phyloP scores from a whole-genome alignment of 2,113 vertebrate species.

The Dipodomys spectabilis region DNA sequence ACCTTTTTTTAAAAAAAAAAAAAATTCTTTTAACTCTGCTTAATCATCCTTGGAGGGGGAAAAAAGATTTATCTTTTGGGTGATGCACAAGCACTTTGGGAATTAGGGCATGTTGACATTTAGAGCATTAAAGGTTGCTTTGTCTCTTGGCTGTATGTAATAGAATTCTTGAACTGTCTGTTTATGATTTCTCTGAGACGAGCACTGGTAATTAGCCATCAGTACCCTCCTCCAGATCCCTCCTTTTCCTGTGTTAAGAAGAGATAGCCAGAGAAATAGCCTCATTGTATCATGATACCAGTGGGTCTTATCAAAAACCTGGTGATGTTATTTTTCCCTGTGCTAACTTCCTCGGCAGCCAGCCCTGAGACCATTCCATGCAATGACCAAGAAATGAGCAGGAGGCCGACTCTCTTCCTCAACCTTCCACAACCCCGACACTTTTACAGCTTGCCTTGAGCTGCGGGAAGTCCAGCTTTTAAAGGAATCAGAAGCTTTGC shows the following conservation, averaged over 20 bases:
- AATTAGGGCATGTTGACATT: constrained; percentile 59
- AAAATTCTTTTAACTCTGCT: constrained; percentile 1
- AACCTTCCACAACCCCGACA: neutral
- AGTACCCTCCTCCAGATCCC: neutral
- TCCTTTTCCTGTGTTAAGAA: constrained; percentile 62
- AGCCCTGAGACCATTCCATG: neutral
- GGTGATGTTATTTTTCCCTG: constrained; percentile 43
- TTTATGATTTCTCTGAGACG: constrained; percentile 60
- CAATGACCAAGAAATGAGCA: neutral
- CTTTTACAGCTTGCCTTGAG: constrained; percentile 61
- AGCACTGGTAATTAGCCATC: constrained; percentile 39
- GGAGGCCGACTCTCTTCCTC: neutral
- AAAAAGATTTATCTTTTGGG: neutral
- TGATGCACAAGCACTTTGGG: constrained; percentile 34
- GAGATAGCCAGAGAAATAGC: constrained; percentile 65
- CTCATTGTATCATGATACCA: constrained; percentile 37
- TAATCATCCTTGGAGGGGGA: constrained; percentile 30
- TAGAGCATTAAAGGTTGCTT: constrained; percentile 47
- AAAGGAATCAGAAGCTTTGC: neutral
- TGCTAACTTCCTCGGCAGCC: constrained; percentile 39
- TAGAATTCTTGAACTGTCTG: constrained; percentile 56
- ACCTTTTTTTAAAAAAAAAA: neutral
- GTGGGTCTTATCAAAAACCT: constrained; percentile 56
- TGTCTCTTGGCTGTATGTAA: constrained; percentile 41
- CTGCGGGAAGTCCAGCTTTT: neutral